Evolutionary conservation across 2,888 invertebrate species (phyloP).

Genomic region (Apeira syringaria): DNA sequence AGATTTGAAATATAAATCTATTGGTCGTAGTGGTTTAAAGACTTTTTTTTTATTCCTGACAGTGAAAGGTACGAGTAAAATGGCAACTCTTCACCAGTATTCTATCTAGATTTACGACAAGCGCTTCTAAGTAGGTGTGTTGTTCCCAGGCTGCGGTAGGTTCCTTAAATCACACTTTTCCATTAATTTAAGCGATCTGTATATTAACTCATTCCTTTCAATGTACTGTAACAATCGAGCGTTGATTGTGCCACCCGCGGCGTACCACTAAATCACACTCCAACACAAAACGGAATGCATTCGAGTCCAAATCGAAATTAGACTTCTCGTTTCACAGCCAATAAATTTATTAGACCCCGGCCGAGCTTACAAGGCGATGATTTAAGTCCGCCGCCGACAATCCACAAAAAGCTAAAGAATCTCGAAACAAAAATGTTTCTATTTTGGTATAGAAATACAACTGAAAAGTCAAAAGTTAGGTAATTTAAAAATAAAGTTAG

Average conservation of each 20-base stretch:
- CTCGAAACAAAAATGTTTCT: slow-evolving; percentile 22
- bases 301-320: slow-evolving; percentile 55
- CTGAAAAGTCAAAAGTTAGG: not conserved
- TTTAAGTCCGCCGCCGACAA: slow-evolving; percentile 33
- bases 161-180: slow-evolving; percentile 9
- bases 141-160: slow-evolving; percentile 10
- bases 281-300: slow-evolving; percentile 52
- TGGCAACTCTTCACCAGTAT: no score
- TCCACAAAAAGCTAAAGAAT: slow-evolving; percentile 26
- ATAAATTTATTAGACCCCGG: slow-evolving; percentile 62
- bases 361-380: slow-evolving; percentile 41
- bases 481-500: no score
- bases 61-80: no score
- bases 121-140: no score
- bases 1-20: no score
- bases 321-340: slow-evolving; percentile 63
- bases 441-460: slow-evolving; percentile 4
- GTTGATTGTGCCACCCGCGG: slow-evolving; percentile 44
- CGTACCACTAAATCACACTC: slow-evolving; percentile 37
- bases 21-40: no score
- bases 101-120: no score
- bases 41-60: no score
- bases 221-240: slow-evolving; percentile 24
- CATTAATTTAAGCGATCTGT: slow-evolving; percentile 13
- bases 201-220: slow-evolving; percentile 20